phyloP scores from a whole-genome alignment of 2,113 vertebrate species.

The Turnix velox region DNA sequence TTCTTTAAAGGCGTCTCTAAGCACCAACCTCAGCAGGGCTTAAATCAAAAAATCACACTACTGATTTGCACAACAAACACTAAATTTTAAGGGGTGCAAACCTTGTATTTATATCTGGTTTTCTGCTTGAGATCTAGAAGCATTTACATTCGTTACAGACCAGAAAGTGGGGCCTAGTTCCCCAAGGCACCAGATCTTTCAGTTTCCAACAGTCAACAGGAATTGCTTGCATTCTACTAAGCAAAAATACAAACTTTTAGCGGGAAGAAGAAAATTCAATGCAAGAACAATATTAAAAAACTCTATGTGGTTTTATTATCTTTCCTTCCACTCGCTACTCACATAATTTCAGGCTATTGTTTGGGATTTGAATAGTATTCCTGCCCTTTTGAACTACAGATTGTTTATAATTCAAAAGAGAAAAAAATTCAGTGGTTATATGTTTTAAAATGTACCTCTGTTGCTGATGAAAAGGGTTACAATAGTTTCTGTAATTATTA shows the following conservation, averaged over 20 bases:
- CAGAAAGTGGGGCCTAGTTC: background rate
- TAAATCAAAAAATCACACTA: background rate
- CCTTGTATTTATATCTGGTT: background rate
- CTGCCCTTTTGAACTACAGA: slow-evolving; percentile 9
- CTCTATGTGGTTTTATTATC: background rate
- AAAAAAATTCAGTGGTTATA: background rate
- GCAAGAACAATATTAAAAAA: background rate
- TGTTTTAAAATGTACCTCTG: slow-evolving; percentile 5
- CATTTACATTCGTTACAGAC: background rate
- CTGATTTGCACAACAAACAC: background rate
- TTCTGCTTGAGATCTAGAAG: background rate
- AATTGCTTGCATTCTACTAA: background rate
- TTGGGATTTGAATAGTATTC: slow-evolving; percentile 32
- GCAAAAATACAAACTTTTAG: background rate
- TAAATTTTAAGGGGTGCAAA: background rate
- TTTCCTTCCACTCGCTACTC: background rate
- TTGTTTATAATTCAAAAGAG: background rate
- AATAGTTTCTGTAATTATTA: slow-evolving; percentile 12
- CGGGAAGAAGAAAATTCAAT: background rate
- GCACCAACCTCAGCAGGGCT: background rate
- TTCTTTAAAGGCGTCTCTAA: background rate
- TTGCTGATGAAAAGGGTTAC: background rate
- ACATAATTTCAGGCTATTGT: slow-evolving; percentile 16
- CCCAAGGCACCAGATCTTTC: background rate
- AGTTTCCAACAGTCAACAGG: background rate